Evolutionary conservation across 2,888 invertebrate species (phyloP).

Genomic region (Polietes domitor): DNA sequence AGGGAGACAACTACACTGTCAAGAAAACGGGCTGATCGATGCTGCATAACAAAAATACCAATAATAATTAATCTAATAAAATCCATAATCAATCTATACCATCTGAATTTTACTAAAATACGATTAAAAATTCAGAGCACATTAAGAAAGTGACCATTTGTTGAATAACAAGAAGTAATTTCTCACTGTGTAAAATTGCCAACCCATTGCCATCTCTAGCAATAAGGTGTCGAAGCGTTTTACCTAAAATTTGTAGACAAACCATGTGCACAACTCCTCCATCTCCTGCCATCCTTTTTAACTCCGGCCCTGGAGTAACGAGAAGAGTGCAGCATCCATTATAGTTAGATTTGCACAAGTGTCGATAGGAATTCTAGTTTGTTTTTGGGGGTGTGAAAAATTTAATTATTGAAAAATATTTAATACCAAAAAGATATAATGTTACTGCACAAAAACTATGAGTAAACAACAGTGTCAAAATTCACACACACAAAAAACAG

Average conservation of each 20-base stretch:
- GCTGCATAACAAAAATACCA: no score
- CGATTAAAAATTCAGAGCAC: no score
- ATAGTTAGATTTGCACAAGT: conserved; percentile 56
- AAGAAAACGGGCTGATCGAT: no score
- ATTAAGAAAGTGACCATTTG: no score
- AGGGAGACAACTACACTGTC: background rate
- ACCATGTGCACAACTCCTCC: background rate
- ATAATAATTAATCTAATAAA: no score
- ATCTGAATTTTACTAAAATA: no score
- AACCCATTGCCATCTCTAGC: background rate
- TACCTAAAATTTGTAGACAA: conserved; percentile 11
- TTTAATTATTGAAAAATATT: conserved; percentile 66
- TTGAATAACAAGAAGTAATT: no score
- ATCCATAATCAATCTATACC: no score
- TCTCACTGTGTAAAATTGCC: background rate
- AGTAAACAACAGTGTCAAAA: conserved; percentile 55
- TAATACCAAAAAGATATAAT: conserved; percentile 61
- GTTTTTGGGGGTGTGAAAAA: conserved; percentile 29
- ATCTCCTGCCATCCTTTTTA: background rate
- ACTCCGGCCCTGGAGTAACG: background rate
- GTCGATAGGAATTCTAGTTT: conserved; percentile 39
- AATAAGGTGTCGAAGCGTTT: conserved; percentile 3
- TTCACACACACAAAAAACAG: conserved; percentile 34
- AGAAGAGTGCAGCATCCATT: conserved; percentile 33
- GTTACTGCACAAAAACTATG: conserved; percentile 24